These are phyloP conservation scores for Sebastes trivittatus DNA, from an alignment of 2,797 vertebrate genomes.

Conservation along the genomic window DNA sequence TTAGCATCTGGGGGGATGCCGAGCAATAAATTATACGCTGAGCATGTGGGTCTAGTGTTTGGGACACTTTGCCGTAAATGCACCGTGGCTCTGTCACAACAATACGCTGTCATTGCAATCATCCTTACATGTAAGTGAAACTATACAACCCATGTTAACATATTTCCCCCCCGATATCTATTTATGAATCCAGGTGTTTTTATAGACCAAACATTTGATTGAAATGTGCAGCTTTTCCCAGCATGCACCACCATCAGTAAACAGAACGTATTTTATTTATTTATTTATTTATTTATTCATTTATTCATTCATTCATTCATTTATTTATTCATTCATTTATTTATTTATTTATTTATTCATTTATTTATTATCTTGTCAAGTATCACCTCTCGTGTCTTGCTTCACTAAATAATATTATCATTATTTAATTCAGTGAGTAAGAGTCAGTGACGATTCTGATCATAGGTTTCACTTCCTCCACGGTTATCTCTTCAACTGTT, in stretches of 20 bases:
- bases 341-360: too few relatives aligned
- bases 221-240: not conserved
- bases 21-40: slow-evolving; percentile 38
- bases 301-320: rapidly evolving
- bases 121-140: not conserved
- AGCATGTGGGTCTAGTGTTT: slow-evolving; percentile 25
- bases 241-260: not conserved
- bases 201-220: not conserved
- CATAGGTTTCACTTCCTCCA: too few relatives aligned
- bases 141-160: not conserved
- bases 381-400: too few relatives aligned
- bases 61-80: slow-evolving; percentile 14
- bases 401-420: too few relatives aligned
- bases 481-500: too few relatives aligned
- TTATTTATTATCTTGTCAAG: too few relatives aligned
- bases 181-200: not conserved
- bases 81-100: not conserved
- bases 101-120: not conserved
- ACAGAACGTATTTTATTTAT: not conserved
- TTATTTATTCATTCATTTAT: rapidly evolving
- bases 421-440: too few relatives aligned
- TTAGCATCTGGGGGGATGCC: slow-evolving; percentile 70
- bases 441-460: too few relatives aligned
- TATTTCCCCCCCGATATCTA: too few relatives aligned
- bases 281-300: too few relatives aligned